Base-by-base conservation (phyloP, 2,797 vertebrate genomes). In the Antrozous pallidus region DNA sequence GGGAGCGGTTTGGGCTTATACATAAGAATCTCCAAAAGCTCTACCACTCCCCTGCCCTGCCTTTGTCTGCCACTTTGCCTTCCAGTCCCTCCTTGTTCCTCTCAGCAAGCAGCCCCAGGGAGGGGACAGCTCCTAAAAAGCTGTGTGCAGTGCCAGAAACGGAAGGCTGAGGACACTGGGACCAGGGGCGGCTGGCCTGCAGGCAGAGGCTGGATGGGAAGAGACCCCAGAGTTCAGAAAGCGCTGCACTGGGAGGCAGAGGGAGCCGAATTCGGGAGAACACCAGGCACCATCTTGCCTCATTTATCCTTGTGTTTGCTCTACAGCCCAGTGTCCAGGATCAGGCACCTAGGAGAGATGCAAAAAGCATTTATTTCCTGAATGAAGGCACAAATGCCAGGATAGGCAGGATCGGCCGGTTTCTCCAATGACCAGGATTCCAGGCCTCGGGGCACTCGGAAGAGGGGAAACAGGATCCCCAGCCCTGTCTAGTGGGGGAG, bases 81-180 rank as follows among this genome's bases (percentile, higher is more conserved):
- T 31, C 69, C 70, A 40, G 38, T 31, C 54, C 58, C 88, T 92
- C 94, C 96, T 96, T 95, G 95, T 94, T 95, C 90, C 84, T 93
- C 63, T 91, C 84, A 84, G 71, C 93, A 95, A 97, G 95, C 82
- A 95, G 94, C 93, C 92, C 40, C 67, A 47, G 91, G 95, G 93
- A 63, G 51, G 51, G 61, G 61, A 31, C 80, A 51, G 38, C 71
- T 79, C 74, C 74, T 77, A 73, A 88, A 45, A 26, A 92, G 77
- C 94, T 36, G 11, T 36, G 45, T 40, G 54, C 49, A 0, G 6
- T 51, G 80, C 71, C 58, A 42, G 40, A 56, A 49, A 36, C 12
- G 17, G 81, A 63, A 81, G 31, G 31, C 28, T 0, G 16, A 73
- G 80, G 89, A 93, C 61, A 22, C 58, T 56, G 51, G 70, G 78